These are phyloP conservation scores for Dissostichus mawsoni DNA, from an alignment of 2,113 vertebrate genomes.

Conservation along the genomic window DNA sequence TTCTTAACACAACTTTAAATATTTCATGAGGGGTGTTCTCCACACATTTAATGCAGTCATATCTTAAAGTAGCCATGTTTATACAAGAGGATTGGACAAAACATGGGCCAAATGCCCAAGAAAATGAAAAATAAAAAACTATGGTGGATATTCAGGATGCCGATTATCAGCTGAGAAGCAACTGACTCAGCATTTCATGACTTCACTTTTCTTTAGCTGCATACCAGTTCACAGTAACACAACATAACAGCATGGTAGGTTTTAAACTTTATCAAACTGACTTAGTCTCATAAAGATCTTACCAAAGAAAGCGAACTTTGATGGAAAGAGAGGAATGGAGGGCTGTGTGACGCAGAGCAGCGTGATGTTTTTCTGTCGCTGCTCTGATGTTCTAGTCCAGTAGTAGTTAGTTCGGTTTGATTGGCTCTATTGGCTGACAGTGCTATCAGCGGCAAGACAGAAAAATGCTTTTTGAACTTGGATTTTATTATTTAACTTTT, in stretches of 20 bases:
- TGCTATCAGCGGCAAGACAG: background rate
- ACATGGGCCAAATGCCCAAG: background rate
- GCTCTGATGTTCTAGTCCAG: background rate
- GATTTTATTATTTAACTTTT: background rate
- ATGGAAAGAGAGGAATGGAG: slow-evolving; percentile 6
- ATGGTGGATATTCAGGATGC: background rate
- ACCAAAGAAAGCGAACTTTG: background rate
- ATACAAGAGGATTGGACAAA: background rate
- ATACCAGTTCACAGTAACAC: background rate
- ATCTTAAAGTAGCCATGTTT: background rate
- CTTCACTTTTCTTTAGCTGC: background rate
- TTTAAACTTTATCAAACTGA: background rate
- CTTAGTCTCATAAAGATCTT: background rate
- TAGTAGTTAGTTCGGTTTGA: background rate
- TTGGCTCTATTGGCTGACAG: slow-evolving; percentile 16
- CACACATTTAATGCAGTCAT: background rate
- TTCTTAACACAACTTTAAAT: background rate
- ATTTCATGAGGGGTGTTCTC: too few species aligned
- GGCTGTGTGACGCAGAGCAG: background rate
- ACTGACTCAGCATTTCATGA: background rate
- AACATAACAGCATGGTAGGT: background rate
- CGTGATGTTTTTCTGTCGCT: background rate
- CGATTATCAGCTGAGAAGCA: background rate
- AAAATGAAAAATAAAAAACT: background rate
- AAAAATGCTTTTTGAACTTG: background rate